A percentile compares a stretch with the other conserved stretches of the same genome.
Evolutionary conservation across 2,113 vertebrate genomes (phyloP).

Genomic region (Passer montanus): DNA sequence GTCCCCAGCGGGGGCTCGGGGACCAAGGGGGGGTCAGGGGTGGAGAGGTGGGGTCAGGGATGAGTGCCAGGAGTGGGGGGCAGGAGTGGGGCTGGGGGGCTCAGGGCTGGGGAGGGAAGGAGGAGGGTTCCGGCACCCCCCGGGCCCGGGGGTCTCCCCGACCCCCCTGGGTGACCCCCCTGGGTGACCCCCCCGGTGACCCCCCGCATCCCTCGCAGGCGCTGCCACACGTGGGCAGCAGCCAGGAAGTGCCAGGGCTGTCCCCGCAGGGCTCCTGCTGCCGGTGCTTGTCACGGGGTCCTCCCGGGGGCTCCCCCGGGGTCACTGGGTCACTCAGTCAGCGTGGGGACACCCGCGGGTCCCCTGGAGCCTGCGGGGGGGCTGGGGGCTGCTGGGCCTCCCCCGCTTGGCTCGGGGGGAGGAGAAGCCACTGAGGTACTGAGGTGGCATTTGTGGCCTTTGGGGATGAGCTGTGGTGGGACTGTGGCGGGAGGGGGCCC

Average conservation of each 20-base stretch:
- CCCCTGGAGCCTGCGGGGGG: not conserved
- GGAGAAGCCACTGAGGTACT: not conserved
- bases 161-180: not conserved
- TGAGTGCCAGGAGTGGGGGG: too few species aligned
- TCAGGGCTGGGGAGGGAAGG: not conserved
- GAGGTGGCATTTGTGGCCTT: rapidly evolving
- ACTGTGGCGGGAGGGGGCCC: not conserved
- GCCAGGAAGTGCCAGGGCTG: not conserved
- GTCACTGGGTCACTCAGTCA: not conserved
- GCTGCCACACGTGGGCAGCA: not conserved
- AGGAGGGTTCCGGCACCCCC: too few species aligned
- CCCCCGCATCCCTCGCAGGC: not conserved
- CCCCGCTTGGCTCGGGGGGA: rapidly evolving
- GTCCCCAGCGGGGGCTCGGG: not conserved
- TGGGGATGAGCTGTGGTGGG: not conserved
- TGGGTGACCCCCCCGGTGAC: too few species aligned
- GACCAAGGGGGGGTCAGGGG: not conserved
- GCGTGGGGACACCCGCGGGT: rapidly evolving
- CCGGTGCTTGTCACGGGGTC: not conserved
- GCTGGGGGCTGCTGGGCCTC: not conserved
- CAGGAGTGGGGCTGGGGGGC: too few species aligned
- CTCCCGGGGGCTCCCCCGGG: rapidly evolving
- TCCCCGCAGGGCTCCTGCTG: not conserved
- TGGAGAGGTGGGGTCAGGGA: too few species aligned
- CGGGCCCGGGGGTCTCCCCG: too few species aligned